These are phyloP conservation scores for Chaetorhynchus papuensis DNA, from an alignment of 2,113 vertebrate genomes.

Conservation along the genomic window DNA sequence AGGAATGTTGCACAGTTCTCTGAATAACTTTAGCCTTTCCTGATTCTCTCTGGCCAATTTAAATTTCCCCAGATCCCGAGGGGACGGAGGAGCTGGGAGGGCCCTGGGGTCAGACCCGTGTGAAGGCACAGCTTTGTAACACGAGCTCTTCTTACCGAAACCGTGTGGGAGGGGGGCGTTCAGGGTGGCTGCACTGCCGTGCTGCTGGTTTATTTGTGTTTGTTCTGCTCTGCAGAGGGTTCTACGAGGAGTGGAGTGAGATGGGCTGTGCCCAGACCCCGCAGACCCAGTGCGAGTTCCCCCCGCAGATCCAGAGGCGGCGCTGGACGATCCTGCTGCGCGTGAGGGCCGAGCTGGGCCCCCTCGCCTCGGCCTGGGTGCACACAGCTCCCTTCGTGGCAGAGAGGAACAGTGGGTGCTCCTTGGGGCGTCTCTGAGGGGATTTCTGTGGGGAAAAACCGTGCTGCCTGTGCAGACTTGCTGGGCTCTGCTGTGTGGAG, in stretches of 20 bases:
- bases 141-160: accelerated
- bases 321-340: constrained; percentile 5
- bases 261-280: constrained; percentile 2
- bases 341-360: constrained; percentile 41
- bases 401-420: constrained; percentile 36
- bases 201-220: neutral
- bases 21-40: neutral
- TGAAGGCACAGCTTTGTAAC: neutral
- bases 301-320: accelerated
- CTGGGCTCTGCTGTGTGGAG: no score
- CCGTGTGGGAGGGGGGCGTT: neutral
- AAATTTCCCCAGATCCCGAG: neutral
- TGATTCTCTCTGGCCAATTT: neutral
- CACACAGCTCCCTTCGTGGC: neutral
- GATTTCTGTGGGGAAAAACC: neutral
- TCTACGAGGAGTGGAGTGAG: neutral
- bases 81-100: neutral
- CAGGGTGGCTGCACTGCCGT: neutral
- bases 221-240: neutral
- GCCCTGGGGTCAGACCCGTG: neutral
- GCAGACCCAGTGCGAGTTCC: neutral
- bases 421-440: neutral
- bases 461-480: neutral
- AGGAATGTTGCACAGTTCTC: neutral
- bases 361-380: constrained; percentile 53